Percentiles rank a stretch among this genome's conserved stretches.
Conservation (phyloP, 64 coral and sea anemone genomes). For the Montipora cactus region DNA sequence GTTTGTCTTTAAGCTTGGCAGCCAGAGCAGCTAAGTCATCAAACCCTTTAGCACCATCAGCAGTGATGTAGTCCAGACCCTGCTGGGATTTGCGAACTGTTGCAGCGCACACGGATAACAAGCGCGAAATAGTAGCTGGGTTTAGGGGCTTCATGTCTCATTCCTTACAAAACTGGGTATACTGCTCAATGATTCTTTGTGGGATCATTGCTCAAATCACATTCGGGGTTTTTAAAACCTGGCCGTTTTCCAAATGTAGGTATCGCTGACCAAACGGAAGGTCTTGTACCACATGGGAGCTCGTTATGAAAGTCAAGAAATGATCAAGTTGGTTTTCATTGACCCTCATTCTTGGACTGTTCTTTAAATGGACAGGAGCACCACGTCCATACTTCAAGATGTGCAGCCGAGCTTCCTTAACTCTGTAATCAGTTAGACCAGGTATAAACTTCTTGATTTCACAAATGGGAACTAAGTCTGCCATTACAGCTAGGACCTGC, state of each 20-base stretch:
- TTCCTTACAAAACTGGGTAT: background rate
- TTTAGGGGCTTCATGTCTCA: too few species aligned
- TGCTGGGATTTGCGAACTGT: too few species aligned
- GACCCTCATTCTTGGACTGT: background rate
- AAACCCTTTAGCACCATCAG: conserved; percentile 42
- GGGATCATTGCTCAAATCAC: conserved; percentile 5
- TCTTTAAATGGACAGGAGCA: too few species aligned
- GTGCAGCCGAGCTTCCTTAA: conserved; percentile 31
- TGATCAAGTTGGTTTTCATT: conserved; percentile 42
- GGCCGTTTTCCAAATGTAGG: background rate
- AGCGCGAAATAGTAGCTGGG: too few species aligned
- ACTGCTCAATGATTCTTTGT: conserved; percentile 5
- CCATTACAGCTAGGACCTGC: too few species aligned
- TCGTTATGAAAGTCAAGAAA: conserved; percentile 56
- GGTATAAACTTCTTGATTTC: too few species aligned
- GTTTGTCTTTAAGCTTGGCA: background rate
- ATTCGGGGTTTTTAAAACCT: too few species aligned
- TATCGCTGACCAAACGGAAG: conserved; percentile 30
- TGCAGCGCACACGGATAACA: too few species aligned
- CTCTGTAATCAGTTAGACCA: background rate
- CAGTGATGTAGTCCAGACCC: conserved; percentile 14
- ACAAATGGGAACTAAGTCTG: too few species aligned
- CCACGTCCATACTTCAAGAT: background rate
- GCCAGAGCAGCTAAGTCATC: conserved; percentile 25
- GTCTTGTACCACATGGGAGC: conserved; percentile 42